These are phyloP conservation scores for Trichechus manatus DNA, from an alignment of 2,113 vertebrate species.

Conservation along the genomic window DNA sequence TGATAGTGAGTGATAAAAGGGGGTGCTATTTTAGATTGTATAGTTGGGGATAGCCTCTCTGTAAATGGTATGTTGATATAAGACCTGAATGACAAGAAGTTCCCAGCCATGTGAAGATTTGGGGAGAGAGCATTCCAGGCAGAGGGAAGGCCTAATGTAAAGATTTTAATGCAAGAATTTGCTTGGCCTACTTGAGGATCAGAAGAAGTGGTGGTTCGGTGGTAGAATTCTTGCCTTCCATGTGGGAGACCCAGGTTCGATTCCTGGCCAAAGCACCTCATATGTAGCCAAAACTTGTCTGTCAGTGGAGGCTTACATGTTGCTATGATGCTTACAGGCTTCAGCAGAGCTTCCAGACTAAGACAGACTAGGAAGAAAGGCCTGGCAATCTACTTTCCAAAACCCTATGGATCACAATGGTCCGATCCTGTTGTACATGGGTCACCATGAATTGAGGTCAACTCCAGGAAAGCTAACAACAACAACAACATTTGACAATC, in stretches of 20 bases:
- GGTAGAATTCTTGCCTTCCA: neutral
- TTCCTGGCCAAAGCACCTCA: neutral
- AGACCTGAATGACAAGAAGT: neutral
- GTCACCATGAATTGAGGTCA: neutral
- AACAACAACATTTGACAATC: neutral
- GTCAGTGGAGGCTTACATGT: neutral
- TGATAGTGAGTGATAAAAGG: neutral
- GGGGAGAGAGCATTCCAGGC: neutral
- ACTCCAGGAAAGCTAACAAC: neutral
- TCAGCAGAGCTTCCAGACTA: neutral
- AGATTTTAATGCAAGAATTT: neutral
- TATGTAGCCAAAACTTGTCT: neutral
- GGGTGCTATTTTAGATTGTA: neutral
- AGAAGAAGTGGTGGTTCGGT: neutral
- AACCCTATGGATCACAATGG: no score
- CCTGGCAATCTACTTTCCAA: neutral
- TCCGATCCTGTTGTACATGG: no score
- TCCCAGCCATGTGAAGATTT: neutral
- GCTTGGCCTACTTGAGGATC: neutral
- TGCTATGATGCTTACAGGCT: neutral
- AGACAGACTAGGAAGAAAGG: neutral
- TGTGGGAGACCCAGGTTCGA: neutral
- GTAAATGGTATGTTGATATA: neutral
- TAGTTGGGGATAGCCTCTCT: neutral
- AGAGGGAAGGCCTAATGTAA: neutral